Base-by-base conservation (phyloP, 2,888 invertebrate species). In the Andrena praecox region DNA sequence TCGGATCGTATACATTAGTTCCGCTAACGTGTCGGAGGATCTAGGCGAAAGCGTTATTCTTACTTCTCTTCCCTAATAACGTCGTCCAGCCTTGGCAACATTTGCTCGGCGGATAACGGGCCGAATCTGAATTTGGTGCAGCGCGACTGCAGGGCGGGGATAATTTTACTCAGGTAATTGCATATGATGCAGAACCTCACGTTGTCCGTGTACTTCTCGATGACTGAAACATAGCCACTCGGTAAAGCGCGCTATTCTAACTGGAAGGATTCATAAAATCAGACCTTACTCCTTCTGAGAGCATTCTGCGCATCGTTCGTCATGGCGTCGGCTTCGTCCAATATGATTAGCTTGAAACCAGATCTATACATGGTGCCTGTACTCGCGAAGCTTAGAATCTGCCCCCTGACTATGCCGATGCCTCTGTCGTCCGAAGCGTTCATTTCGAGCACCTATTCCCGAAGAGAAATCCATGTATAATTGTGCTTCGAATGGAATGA, bases 241-340 rank as follows among this genome's bases (percentile, higher is more conserved):
- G 2, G 5, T 67, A 35, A 4, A 50, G 33, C 2, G 1, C 10
- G 8, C 29, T 24, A 16, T n/a, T 67, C 6, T 1, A 5, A 0
- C 4, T 20, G 16, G 6, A 64, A 69, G 10, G 1, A 16, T 42
- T 10, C 2, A 0, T n/a, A 12, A 27, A 50, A 24, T 10, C 1
- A 50, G 10, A 29, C 95, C 96, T 95, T 95, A 98, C 98, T 98
- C 95, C 99, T 96, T 89, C 99, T 95, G 0, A 99, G 95, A 35
- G 99, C 99, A 95, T 99, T 99, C 94, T 99, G 99, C 0, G 99
- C 99, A 96, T 99, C 99, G 94, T 98, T 97, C 0, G 99, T 99
- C 99, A 99, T 99, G 0, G 99, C 99, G 95, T 99, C 99, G 0
- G 99, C 99, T 95, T 99, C 99, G 95, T 99, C 99, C 29, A 99